Evolutionary conservation across 2,888 invertebrate species (phyloP).

Genomic region (Nesidiocoris tenuis): DNA sequence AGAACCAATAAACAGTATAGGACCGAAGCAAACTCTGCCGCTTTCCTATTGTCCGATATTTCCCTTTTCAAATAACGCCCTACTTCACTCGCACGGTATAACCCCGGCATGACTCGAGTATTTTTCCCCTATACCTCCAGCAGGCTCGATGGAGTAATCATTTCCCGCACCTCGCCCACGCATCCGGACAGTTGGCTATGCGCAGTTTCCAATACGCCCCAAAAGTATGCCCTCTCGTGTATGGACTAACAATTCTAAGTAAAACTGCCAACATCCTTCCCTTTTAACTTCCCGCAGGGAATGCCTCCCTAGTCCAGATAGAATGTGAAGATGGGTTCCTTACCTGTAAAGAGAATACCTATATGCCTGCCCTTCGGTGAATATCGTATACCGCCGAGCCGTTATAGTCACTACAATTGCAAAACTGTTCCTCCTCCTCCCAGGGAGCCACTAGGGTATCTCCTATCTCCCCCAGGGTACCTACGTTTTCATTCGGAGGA

Average conservation of each 20-base stretch:
- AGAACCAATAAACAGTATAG: constrained; percentile 41
- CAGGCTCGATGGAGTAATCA: background rate
- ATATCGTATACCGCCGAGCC: background rate
- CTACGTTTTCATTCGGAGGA: background rate
- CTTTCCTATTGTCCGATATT: background rate
- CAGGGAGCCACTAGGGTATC: background rate
- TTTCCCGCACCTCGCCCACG: background rate
- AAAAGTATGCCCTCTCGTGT: too few species aligned
- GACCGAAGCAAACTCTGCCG: background rate
- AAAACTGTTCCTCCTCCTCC: background rate
- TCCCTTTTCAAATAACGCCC: background rate
- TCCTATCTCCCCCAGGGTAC: background rate
- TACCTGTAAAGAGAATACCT: too few species aligned
- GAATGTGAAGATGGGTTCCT: too few species aligned
- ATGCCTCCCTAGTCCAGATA: too few species aligned
- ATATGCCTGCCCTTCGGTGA: background rate
- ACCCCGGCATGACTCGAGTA: background rate
- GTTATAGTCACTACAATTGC: background rate
- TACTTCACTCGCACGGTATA: background rate
- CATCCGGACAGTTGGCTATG: background rate
- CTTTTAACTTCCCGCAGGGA: background rate
- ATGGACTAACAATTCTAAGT: background rate
- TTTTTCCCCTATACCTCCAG: background rate
- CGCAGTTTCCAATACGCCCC: background rate
- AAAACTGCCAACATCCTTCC: background rate